Conservation (phyloP, 2,113 vertebrate species). For the Picathartes gymnocephalus region DNA sequence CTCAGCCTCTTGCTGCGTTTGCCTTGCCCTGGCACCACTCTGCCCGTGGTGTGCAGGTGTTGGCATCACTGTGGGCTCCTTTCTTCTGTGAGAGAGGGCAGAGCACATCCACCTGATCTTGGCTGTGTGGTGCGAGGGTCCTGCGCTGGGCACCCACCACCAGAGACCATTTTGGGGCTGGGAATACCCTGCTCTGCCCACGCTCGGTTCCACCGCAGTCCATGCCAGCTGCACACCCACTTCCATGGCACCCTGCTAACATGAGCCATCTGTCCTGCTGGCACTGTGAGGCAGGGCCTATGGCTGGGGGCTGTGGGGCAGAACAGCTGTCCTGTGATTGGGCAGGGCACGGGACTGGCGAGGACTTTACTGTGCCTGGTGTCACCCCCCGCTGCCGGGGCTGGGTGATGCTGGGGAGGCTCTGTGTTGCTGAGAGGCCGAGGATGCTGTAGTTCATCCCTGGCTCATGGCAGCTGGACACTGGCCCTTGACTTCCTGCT, state of each 20-base stretch:
- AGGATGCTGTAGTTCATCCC: neutral
- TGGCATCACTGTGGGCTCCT: neutral
- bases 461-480: rapidly evolving
- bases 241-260: neutral
- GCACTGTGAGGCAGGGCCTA: rapidly evolving
- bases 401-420: neutral
- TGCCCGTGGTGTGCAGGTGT: rapidly evolving
- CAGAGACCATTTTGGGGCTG: rapidly evolving
- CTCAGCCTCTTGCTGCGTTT: neutral
- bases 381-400: rapidly evolving
- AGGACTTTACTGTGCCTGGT: neutral
- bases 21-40: neutral
- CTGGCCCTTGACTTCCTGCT: neutral
- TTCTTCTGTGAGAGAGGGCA: neutral
- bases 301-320: rapidly evolving
- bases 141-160: neutral
- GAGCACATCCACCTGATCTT: neutral
- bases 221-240: rapidly evolving
- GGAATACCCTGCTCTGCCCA: neutral
- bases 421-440: neutral
- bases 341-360: rapidly evolving
- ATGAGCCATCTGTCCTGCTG: rapidly evolving
- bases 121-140: neutral
- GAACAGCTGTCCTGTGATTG: rapidly evolving
- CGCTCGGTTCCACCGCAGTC: rapidly evolving